Percentiles rank a stretch among this genome's conserved stretches.
These are phyloP conservation scores for Heliconius hewitsoni DNA, from an alignment of 1,140 invertebrate species.

Conservation along the genomic window DNA sequence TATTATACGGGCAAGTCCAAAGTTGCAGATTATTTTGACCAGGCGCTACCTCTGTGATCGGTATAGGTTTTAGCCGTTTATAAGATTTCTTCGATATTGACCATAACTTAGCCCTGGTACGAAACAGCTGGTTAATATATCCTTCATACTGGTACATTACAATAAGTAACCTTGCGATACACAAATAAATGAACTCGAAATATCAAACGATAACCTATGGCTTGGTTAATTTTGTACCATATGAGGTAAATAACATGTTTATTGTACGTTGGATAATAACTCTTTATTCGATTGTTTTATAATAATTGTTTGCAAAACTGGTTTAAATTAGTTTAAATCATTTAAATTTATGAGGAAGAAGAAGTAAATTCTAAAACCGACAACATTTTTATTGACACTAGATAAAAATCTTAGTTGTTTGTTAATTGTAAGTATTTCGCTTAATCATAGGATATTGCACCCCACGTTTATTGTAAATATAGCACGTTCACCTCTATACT, in stretches of 20 bases:
- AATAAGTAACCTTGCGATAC: background rate
- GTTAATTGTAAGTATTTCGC: background rate
- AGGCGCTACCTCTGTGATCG: background rate
- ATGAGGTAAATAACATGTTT: constrained; percentile 1
- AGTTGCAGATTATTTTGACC: background rate
- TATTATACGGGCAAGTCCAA: background rate
- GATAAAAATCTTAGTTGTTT: background rate
- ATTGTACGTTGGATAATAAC: background rate
- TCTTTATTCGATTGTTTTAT: no score
- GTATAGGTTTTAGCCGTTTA: background rate
- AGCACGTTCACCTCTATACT: background rate
- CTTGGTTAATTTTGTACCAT: constrained; percentile 20
- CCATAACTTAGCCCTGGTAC: background rate
- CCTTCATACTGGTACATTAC: background rate
- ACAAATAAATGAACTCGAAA: constrained; percentile 20
- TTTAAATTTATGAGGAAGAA: no score
- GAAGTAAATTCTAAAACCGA: background rate
- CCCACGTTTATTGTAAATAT: background rate
- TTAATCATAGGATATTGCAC: background rate
- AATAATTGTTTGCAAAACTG: no score
- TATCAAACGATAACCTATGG: constrained; percentile 18
- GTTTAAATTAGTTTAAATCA: no score
- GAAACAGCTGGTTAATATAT: constrained; percentile 9
- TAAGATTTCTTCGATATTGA: background rate
- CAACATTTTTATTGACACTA: background rate